Conservation (phyloP, 2,113 vertebrate genomes). For the Miniopterus natalensis region DNA sequence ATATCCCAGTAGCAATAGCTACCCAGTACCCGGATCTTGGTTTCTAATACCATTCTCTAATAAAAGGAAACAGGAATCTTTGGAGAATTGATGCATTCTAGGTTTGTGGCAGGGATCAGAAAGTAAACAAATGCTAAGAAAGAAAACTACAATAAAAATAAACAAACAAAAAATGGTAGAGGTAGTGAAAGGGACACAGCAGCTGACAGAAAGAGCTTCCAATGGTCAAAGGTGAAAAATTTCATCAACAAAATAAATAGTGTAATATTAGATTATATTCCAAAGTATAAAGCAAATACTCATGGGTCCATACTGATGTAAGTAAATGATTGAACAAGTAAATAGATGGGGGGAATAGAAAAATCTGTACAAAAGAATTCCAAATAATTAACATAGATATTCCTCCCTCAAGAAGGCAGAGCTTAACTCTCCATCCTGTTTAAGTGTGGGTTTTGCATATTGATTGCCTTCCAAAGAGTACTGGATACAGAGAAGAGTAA, state of each 20-base stretch:
- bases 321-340: background rate
- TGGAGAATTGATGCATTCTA: background rate
- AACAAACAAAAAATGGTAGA: background rate
- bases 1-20: background rate
- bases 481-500: background rate
- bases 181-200: background rate
- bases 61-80: background rate
- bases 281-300: background rate
- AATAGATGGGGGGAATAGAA: background rate
- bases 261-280: background rate
- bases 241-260: conserved; percentile 4
- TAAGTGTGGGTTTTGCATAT: background rate
- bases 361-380: background rate
- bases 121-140: background rate
- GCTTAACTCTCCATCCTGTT: background rate
- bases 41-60: background rate
- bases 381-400: background rate
- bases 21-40: background rate
- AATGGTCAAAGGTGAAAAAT: background rate
- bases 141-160: background rate
- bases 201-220: background rate
- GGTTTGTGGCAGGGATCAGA: background rate
- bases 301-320: background rate
- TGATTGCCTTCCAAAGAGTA: conserved; percentile 1
- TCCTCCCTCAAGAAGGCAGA: background rate